phyloP scores from a whole-genome alignment of 2,888 invertebrate species.

The Abrostola tripartita region DNA sequence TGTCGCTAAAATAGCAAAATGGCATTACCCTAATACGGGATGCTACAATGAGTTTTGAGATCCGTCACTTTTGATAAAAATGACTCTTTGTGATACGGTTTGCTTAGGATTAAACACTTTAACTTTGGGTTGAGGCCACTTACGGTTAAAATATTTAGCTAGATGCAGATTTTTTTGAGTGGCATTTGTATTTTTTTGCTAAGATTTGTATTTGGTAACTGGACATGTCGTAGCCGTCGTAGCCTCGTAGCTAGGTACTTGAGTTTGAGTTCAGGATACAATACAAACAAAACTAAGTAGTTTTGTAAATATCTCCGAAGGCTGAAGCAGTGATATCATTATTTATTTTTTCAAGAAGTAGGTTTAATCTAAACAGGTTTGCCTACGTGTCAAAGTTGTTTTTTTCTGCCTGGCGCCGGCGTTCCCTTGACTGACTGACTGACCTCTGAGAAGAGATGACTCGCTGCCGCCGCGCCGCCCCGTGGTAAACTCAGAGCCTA shows the following conservation, averaged over 20 bases:
- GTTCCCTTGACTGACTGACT: conserved; percentile 2
- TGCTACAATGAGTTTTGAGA: conserved; percentile 76
- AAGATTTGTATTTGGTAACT: conserved; percentile 17
- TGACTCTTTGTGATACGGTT: conserved; percentile 73
- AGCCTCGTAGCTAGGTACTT: background rate
- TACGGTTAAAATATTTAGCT: conserved; percentile 63
- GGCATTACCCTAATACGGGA: conserved; percentile 64
- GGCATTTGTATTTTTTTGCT: conserved; percentile 18
- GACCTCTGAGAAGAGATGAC: background rate
- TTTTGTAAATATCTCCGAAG: background rate
- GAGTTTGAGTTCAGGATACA: conserved; percentile 1
- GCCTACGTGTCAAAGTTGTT: conserved; percentile 4
- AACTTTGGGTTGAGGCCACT: conserved; percentile 70
- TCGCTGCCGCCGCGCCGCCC: background rate
- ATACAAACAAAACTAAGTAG: background rate
- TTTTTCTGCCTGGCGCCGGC: conserved; percentile 2
- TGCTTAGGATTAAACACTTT: conserved; percentile 78
- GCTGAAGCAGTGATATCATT: background rate
- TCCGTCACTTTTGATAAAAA: conserved; percentile 82
- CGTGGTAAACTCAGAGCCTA: background rate
- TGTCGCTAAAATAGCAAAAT: conserved; percentile 62
- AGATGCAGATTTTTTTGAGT: conserved; percentile 39
- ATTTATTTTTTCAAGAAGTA: background rate
- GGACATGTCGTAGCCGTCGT: conserved; percentile 4
- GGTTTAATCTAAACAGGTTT: background rate